A percentile compares a stretch with the other conserved stretches of the same genome.
These are phyloP conservation scores for Oedothorax gibbosus DNA, from an alignment of 1,140 invertebrate species.

Conservation along the genomic window DNA sequence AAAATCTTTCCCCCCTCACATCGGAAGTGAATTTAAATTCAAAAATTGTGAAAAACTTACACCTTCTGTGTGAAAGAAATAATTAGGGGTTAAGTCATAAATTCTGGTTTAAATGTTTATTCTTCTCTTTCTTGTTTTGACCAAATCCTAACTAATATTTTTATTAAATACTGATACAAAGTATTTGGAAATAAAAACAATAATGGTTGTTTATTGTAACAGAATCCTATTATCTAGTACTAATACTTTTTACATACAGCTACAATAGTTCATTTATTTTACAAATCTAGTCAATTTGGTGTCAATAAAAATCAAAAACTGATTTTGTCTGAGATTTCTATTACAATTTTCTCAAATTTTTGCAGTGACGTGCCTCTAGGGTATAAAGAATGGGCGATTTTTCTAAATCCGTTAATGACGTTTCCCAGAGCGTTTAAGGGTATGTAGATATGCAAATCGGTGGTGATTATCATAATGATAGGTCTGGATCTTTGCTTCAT, in stretches of 20 bases:
- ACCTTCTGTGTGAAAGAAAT: slow-evolving; percentile 26
- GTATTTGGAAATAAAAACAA: too few species aligned
- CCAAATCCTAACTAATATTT: too few species aligned
- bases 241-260: too few species aligned
- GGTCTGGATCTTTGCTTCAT: slow-evolving; percentile 16
- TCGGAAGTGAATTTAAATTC: not conserved
- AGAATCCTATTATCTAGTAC: too few species aligned
- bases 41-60: not conserved
- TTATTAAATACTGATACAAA: too few species aligned
- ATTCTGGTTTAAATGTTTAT: slow-evolving; percentile 34
- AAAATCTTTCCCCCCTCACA: too few species aligned
- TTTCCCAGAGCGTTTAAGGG: slow-evolving; percentile 1
- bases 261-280: too few species aligned
- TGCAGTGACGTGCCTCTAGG: not conserved
- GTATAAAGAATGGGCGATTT: slow-evolving; percentile 34
- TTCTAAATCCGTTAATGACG: not conserved
- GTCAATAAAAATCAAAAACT: too few species aligned
- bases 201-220: too few species aligned
- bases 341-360: too few species aligned
- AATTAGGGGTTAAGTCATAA: slow-evolving; percentile 35
- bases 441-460: slow-evolving; percentile 35
- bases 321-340: too few species aligned
- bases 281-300: too few species aligned
- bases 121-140: not conserved
- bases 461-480: slow-evolving; percentile 41